Conservation (phyloP, 2,113 vertebrate species). For the Myiopsitta monachus region DNA sequence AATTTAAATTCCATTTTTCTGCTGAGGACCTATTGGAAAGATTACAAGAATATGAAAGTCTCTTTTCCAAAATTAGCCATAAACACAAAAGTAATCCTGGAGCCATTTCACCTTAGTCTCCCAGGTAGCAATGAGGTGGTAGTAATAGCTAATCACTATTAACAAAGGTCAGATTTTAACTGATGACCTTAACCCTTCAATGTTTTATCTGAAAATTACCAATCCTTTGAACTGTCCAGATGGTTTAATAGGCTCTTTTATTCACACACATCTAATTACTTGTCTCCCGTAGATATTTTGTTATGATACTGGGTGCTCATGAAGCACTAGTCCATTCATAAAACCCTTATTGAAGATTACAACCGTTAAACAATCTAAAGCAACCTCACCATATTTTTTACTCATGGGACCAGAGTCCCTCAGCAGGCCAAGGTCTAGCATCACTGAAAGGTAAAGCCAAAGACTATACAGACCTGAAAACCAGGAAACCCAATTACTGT, state of each 20-base stretch:
- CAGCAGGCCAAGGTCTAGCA: not conserved
- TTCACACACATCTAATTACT: slow-evolving; percentile 29
- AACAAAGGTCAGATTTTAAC: slow-evolving; percentile 29
- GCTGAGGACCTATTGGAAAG: not conserved
- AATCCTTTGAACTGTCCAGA: slow-evolving; percentile 36
- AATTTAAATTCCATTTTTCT: not conserved
- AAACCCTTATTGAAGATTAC: not conserved
- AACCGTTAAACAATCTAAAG: not conserved
- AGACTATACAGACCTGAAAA: not conserved
- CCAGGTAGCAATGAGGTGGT: not conserved
- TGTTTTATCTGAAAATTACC: slow-evolving; percentile 15
- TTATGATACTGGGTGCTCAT: not conserved
- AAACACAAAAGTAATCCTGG: not conserved
- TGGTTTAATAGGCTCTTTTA: slow-evolving; percentile 19
- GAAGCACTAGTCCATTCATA: not conserved
- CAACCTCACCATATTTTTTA: not conserved
- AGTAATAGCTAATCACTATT: not conserved
- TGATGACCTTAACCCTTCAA: not conserved
- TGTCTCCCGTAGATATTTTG: slow-evolving; percentile 38
- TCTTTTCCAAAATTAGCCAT: not conserved
- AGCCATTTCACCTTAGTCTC: not conserved
- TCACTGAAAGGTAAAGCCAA: not conserved
- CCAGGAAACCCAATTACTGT: not conserved
- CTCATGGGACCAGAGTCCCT: not conserved
- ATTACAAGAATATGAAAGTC: not conserved